A percentile compares a stretch with the other conserved stretches of the same genome.
Conservation (phyloP, 2,797 vertebrate species). For the Sparus aurata region DNA sequence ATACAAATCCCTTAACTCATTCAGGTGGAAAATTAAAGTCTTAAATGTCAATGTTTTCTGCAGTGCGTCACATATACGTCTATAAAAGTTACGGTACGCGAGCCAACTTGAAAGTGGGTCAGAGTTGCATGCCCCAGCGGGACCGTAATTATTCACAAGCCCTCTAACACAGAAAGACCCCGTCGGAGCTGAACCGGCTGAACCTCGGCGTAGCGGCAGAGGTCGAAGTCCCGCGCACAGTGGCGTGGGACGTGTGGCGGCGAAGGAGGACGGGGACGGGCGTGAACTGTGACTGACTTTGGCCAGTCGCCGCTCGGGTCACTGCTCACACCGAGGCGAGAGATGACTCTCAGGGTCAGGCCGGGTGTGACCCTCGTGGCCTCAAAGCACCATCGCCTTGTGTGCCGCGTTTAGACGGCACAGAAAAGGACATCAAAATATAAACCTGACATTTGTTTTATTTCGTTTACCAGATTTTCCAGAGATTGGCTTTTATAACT, state of each 20-base stretch:
- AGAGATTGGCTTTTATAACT: slow-evolving; percentile 7
- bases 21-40: slow-evolving; percentile 43
- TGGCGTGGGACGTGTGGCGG: not conserved
- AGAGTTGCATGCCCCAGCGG: slow-evolving; percentile 12
- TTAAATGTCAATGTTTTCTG: slow-evolving; percentile 37
- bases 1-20: slow-evolving; percentile 40
- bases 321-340: slow-evolving; percentile 33
- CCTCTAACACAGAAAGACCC: slow-evolving; percentile 22
- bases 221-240: slow-evolving; percentile 30
- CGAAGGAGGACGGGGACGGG: slow-evolving; percentile 30
- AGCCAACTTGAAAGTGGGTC: slow-evolving; percentile 41
- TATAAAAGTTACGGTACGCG: slow-evolving; percentile 35
- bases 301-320: slow-evolving; percentile 25
- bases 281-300: slow-evolving; percentile 43
- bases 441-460: no score
- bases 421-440: not conserved
- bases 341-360: slow-evolving; percentile 31
- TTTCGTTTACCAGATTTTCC: slow-evolving; percentile 8
- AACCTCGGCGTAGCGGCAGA: slow-evolving; percentile 10
- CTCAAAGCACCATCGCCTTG: not conserved
- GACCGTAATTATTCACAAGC: slow-evolving; percentile 45
- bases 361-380: slow-evolving; percentile 15
- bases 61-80: slow-evolving; percentile 34
- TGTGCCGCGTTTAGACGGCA: not conserved
- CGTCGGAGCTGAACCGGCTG: slow-evolving; percentile 21